Evolutionary conservation across 1,140 invertebrate genomes (phyloP), one percentile per base, ranked within the genome.

Genomic region (Asobara japonica): DNA sequence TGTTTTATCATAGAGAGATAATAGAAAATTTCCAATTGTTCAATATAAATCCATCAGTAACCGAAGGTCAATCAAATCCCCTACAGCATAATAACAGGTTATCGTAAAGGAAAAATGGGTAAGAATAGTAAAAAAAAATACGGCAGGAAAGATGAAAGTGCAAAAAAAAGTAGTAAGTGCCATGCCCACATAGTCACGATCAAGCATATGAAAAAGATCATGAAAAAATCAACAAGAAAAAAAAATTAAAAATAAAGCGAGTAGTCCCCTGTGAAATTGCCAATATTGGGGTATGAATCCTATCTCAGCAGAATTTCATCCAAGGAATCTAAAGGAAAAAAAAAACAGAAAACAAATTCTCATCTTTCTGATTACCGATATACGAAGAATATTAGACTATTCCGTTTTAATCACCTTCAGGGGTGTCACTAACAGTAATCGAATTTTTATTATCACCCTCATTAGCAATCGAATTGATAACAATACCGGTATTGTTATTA

Each of bases 1-100:
- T 70, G 68, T 76, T 73, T 33, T n/a, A 71, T 29, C 73, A 76
- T 73, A 30, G 33, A 60, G 60, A 65, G 30, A 72, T 66, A 65
- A 56, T 72, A 33, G 36, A 29, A 74, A 74, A 60, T 74, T 67
- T 65, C 41, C n/a, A n/a, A 68, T 73, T 74, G 41, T 72, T 77
- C 61, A 22, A 10, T 25, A 70, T 33, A 27, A 36, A 70, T 56
- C 0, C 33, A 36, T n/a, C 33, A 60, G 31, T 56, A 29, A 18
- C 8, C 25, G 51, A 18, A 51, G 20, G 25, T 10, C 20, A 56
- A 56, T 56, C 22, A 56, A 25, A 22, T 25, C 11, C 22, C 22
- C 7, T 56, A 56, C 38, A 45, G 13, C 33, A 48, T 67, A 20
- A 48, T 48, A 13, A 45, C 11, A 2, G 22, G 20, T 56, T 27